Base-by-base conservation (phyloP, 35 echinoderm and acorn worm species). In the Lytechinus pictus region DNA sequence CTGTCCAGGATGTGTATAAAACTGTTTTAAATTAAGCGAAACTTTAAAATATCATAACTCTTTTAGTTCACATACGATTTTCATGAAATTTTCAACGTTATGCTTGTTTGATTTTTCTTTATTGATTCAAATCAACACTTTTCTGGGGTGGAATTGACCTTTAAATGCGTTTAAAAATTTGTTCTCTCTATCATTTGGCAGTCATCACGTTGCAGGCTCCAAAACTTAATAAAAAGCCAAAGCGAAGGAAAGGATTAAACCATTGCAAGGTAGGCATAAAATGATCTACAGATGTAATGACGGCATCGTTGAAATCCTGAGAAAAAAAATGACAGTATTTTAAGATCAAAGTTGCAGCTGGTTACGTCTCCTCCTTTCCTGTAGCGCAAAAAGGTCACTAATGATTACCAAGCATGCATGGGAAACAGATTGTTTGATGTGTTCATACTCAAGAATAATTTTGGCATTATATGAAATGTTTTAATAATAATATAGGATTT, bases 281-380 rank as follows among this genome's bases (percentile, higher is more conserved):
- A 79, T 79, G 66, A 79, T 79, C n/a, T 79, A 24, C 66, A 79
- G 66, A 79, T 79, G 66, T 79, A 79, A 79, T 79, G 66, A 79
- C 66, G 19, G 66, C 66, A 71, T 24, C 19, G 66, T 79, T 79
- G 21, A 16, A 79, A 79, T 79, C 66, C 33, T 16, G 66, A 58
- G 66, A 21, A 79, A 3, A 79, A 79, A 79, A 79, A 79, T 10
- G 66, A 79, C 66, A 79, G 66, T 79, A 79, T 79, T 79, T 79
- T 79, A 79, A 24, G 66, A 79, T 79, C 21, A 79, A 79, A 79
- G 16, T 79, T 79, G 21, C 66, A 79, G 66, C 66, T 5, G 66
- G 66, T 79, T 79, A 79, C 66, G 66, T 79, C 66, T 79, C 16
- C 19, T 79, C 19, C 12, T 79, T 79, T 79, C 66, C 66, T 79